A percentile compares a stretch with the other conserved stretches of the same genome.
Conservation (phyloP, 2,888 invertebrate species). For the Acanthosoma haemorrhoidale region DNA sequence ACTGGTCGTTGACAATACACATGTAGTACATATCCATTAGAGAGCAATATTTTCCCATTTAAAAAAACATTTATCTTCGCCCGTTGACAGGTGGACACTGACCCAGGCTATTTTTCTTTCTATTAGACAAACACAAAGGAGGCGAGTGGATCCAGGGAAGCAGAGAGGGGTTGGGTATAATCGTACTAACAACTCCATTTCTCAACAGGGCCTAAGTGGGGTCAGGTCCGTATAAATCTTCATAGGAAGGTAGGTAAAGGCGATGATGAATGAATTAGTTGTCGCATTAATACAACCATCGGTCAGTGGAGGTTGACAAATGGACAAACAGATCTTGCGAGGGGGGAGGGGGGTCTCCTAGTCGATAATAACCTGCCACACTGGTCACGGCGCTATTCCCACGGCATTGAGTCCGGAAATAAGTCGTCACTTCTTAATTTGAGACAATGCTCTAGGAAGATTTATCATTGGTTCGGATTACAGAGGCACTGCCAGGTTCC, state of each 20-base stretch:
- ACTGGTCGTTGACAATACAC: no score
- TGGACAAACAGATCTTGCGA: no score
- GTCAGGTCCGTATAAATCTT: conserved; percentile 17
- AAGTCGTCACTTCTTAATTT: conserved; percentile 27
- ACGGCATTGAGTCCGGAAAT: background rate
- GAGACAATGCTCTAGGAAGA: conserved; percentile 12
- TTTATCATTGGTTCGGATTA: conserved; percentile 21
- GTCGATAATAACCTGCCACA: conserved; percentile 2
- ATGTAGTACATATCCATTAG: background rate
- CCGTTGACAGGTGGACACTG: background rate
- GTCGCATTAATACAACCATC: conserved; percentile 14
- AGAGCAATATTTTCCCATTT: background rate
- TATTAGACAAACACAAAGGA: conserved; percentile 21
- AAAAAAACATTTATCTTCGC: background rate
- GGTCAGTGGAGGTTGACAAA: conserved; percentile 16
- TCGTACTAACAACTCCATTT: conserved; percentile 20
- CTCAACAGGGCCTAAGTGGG: background rate
- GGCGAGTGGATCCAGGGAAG: background rate
- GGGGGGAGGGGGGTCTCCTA: background rate
- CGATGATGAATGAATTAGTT: conserved; percentile 20
- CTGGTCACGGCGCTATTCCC: background rate
- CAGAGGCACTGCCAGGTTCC: background rate
- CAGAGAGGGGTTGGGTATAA: background rate
- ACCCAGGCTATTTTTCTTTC: conserved; percentile 3
- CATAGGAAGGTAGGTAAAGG: background rate